Evolutionary conservation across 2,888 invertebrate genomes (phyloP).

Genomic region (Priocnemis perturbator): DNA sequence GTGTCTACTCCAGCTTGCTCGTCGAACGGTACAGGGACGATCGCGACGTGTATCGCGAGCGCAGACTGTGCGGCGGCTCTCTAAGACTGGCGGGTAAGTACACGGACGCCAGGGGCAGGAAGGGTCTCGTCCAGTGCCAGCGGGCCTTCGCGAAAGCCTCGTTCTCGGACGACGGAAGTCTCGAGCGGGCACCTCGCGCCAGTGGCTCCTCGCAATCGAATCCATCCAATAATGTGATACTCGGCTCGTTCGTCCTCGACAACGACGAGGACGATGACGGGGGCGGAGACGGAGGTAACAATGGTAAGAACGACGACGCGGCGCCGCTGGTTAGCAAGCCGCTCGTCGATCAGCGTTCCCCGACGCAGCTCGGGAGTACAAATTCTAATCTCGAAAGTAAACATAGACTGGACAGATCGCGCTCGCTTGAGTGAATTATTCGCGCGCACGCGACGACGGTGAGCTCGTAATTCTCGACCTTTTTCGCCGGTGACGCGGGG

Average conservation of each 20-base stretch:
- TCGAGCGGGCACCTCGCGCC: slow-evolving; percentile 23
- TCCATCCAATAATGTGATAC: slow-evolving; percentile 75
- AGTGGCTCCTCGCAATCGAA: slow-evolving; percentile 60
- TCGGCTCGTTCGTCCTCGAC: slow-evolving; percentile 66
- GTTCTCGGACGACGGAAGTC: slow-evolving; percentile 8
- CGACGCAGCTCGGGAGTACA: slow-evolving; percentile 54
- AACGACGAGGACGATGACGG: slow-evolving; percentile 50
- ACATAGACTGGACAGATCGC: slow-evolving; percentile 72
- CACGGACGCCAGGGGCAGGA: slow-evolving; percentile 36
- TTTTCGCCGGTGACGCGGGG: no score
- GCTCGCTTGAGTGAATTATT: slow-evolving; percentile 67
- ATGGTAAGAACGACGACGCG: no score
- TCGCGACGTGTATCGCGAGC: slow-evolving; percentile 16
- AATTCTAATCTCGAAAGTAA: slow-evolving; percentile 73
- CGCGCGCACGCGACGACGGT: no score
- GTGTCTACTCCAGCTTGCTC: neutral
- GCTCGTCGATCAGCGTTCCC: slow-evolving; percentile 34
- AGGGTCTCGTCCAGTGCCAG: slow-evolving; percentile 20
- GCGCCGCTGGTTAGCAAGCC: no score
- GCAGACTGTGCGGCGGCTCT: slow-evolving; percentile 57
- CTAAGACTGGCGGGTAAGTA: slow-evolving; percentile 53
- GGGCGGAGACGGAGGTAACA: slow-evolving; percentile 10
- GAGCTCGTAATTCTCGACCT: no score
- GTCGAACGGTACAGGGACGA: slow-evolving; percentile 10
- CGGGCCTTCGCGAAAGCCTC: slow-evolving; percentile 24